Percentiles rank a stretch among this genome's conserved stretches.
phyloP scores from a whole-genome alignment of 1,140 invertebrate species.

The Gryllus bimaculatus region DNA sequence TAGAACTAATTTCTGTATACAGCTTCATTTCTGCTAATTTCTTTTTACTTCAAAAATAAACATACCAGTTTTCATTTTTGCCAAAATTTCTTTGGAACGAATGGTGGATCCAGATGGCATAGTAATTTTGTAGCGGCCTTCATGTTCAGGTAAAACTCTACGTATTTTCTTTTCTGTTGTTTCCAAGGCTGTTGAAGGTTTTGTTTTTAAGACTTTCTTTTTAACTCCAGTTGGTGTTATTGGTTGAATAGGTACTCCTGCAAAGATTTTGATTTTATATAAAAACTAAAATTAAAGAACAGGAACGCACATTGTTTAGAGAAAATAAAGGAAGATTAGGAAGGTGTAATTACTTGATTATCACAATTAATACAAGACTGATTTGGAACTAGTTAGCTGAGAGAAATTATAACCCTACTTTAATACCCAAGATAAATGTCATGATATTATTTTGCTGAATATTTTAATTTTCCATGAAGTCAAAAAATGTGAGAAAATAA shows the following conservation, averaged over 20 bases:
- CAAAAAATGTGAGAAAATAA: too few species aligned
- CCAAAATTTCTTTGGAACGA: conserved; percentile 27
- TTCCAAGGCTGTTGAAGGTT: conserved; percentile 19
- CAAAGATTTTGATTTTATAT: not conserved
- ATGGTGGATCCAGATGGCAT: conserved; percentile 31
- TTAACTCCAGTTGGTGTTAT: not conserved
- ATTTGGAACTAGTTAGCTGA: too few species aligned
- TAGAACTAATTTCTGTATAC: too few species aligned
- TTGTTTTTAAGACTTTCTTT: conserved; percentile 11
- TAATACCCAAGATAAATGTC: too few species aligned
- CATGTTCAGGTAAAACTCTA: conserved; percentile 32
- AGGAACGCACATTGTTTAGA: too few species aligned
- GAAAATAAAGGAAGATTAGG: too few species aligned
- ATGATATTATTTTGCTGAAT: too few species aligned
- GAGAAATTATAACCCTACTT: too few species aligned
- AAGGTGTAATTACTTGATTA: too few species aligned
- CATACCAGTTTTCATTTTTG: conserved; percentile 17
- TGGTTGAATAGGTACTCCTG: not conserved
- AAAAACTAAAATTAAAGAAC: too few species aligned
- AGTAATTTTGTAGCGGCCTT: conserved; percentile 32
- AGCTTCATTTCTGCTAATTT: conserved; percentile 23
- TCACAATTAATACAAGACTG: too few species aligned
- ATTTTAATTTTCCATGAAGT: too few species aligned
- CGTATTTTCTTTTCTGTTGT: conserved; percentile 29
- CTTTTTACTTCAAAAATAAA: conserved; percentile 17